A percentile compares a stretch with the other conserved stretches of the same genome.
Evolutionary conservation across 2,888 invertebrate genomes (phyloP).

Genomic region (Chromoteleia sp.): DNA sequence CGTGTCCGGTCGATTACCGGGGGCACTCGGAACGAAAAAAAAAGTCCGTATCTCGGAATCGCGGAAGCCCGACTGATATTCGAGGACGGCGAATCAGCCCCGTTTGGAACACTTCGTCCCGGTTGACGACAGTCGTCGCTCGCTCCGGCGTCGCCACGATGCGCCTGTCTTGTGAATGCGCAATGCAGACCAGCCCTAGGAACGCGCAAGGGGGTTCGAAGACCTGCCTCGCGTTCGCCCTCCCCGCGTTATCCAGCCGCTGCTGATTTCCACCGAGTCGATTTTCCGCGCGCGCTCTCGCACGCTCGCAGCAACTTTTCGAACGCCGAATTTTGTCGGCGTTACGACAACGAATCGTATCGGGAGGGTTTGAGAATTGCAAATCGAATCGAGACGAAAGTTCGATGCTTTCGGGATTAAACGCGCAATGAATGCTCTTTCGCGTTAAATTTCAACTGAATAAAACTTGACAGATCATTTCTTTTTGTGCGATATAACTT

Average conservation of each 20-base stretch:
- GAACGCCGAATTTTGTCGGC: neutral
- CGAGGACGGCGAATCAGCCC: slow-evolving; percentile 54
- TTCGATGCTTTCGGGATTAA: too few relatives aligned
- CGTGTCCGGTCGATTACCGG: slow-evolving; percentile 58
- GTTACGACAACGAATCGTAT: too few relatives aligned
- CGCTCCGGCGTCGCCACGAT: slow-evolving; percentile 75
- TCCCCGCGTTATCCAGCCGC: slow-evolving; percentile 50
- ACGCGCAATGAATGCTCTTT: too few relatives aligned
- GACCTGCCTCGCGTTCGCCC: slow-evolving; percentile 73
- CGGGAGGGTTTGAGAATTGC: too few relatives aligned
- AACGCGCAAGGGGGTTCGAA: slow-evolving; percentile 78
- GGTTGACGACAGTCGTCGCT: slow-evolving; percentile 74
- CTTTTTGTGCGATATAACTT: too few relatives aligned
- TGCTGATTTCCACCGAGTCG: slow-evolving; percentile 39
- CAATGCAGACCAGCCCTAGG: slow-evolving; percentile 80
- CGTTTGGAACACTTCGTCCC: slow-evolving; percentile 65
- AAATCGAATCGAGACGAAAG: too few relatives aligned
- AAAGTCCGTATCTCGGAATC: slow-evolving; percentile 45
- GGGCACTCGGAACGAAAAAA: slow-evolving; percentile 46
- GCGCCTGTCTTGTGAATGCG: slow-evolving; percentile 81
- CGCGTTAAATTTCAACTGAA: too few relatives aligned
- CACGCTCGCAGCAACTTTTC: slow-evolving; percentile 4
- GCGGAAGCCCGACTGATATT: slow-evolving; percentile 67
- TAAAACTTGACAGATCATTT: too few relatives aligned
- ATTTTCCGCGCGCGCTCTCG: slow-evolving; percentile 47